phyloP scores from a whole-genome alignment of 2,888 invertebrate genomes.

The Oscheius sp. region DNA sequence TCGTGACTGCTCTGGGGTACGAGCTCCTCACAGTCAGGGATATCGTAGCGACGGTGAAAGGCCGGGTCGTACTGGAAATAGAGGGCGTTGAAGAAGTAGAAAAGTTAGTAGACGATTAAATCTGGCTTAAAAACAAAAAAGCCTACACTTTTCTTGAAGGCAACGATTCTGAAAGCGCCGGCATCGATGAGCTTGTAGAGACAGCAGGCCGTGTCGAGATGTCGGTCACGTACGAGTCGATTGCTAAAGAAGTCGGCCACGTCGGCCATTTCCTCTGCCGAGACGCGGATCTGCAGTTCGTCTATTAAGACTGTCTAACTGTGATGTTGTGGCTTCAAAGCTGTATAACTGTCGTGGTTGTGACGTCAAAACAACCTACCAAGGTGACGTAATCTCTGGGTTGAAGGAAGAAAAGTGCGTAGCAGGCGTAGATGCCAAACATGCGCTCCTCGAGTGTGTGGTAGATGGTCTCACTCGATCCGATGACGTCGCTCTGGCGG shows the following conservation, averaged over 20 bases:
- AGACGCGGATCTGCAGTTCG: slow-evolving; percentile 43
- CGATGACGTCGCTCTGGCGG: slow-evolving; percentile 3
- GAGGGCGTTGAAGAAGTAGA: background rate
- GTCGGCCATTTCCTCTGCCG: slow-evolving; percentile 38
- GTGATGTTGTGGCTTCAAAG: background rate
- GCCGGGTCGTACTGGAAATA: slow-evolving; percentile 48
- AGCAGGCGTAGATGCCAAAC: slow-evolving; percentile 55
- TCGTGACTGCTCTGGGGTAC: background rate
- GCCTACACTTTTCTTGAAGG: slow-evolving; percentile 41
- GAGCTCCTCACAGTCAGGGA: slow-evolving; percentile 28
- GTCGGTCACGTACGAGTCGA: slow-evolving; percentile 12
- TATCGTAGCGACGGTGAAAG: slow-evolving; percentile 35
- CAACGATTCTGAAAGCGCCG: slow-evolving; percentile 42
- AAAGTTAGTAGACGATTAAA: background rate
- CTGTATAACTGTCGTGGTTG: too few species aligned
- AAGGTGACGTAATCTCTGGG: slow-evolving; percentile 49
- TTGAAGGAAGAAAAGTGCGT: slow-evolving; percentile 53
- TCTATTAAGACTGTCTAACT: background rate
- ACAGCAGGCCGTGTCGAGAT: slow-evolving; percentile 43
- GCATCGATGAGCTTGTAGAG: slow-evolving; percentile 42
- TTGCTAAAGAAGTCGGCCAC: slow-evolving; percentile 38
- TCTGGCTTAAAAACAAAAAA: background rate
- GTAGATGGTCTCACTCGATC: slow-evolving; percentile 4
- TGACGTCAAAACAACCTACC: slow-evolving; percentile 23
- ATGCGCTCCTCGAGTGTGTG: slow-evolving; percentile 40